Evolutionary conservation across 2,888 invertebrate genomes (phyloP), one percentile per base, ranked within the genome.

Genomic region (Erebia palarica): DNA sequence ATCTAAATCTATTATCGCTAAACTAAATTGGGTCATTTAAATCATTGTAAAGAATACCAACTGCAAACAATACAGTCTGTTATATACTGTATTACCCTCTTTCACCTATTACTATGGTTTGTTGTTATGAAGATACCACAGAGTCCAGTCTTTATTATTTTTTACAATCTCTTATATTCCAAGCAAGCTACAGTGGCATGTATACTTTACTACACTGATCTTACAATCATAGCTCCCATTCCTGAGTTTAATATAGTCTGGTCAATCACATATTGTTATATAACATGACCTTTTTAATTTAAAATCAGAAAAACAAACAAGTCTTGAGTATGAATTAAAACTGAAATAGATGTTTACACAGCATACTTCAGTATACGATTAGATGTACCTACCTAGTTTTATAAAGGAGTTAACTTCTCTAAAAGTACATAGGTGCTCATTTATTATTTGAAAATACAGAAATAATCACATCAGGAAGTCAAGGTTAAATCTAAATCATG

Each of bases 401-500:
- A 27, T 1, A 10, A 8, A 42, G 44, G 11, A 14, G 11, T n/a
- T 27, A 42, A 47, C 21, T 21, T 42, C 13, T 42, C 0, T 65
- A 14, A 11, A 57, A 13, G 1, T n/a, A 18, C 44, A 14, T 55
- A 44, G 4, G 11, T 13, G 13, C 60, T 59, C 13, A 36, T 74
- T 69, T 55, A 65, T 59, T 49, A 21, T 64, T 49, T 59, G 68
- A 65, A 68, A n/a, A 61, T 27, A 27, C 27, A 57, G 27, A 63
- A 68, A 75, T 36, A 71, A 75, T 60, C 69, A 70, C 67, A 75
- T 69, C 64, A 71, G 61, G 60, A 73, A 73, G 75, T 90, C 92
- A 93, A 92, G 90, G 91, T 89, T 90, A 87, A 86, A 82, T 88
- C 82, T 90, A 87, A 86, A 82, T 88, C 82, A 87, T 89, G 88